Base-by-base conservation (phyloP, 2,797 vertebrate species). In the Rhodeus uyekii region DNA sequence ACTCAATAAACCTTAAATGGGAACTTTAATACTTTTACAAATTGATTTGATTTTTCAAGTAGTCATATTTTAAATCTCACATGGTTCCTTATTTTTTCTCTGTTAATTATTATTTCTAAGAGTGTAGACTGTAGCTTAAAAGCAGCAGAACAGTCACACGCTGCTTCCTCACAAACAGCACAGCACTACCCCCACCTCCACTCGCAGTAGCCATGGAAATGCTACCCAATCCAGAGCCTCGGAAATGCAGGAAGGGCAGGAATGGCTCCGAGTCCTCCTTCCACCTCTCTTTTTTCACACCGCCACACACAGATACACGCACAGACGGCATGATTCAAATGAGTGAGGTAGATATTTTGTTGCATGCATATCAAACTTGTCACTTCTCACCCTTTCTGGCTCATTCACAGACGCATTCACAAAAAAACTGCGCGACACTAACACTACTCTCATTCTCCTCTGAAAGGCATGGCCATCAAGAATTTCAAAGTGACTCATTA, bases 171-270 rank as follows among this genome's bases (percentile, higher is more conserved):
- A n/a, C n/a, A 68, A 87, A 84, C 50, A 10, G 64, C 89, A 77
- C 75, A 75, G 89, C 87, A 88, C 89, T 75, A 87, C 85, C 78
- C 84, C 78, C 78, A 71, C 83, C 85, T 22, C 48, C 81, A 92
- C 88, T 91, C 82, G 65, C 78, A 38, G 93, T 96, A 93, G 90
- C 95, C 95, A 96, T 96, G 92, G 95, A 94, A 96, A 97, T 95
- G 0, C 86, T 86, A 90, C 90, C 95, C 95, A 94, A 94, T 91
- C 89, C 90, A 68, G 91, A 90, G 92, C 86, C 83, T 88, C 84
- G 85, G 24, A 73, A 84, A 87, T 74, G 87, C 3, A 85, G 87
- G 73, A 84, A 88, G 90, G 93, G 92, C 91, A 64, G 93, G 76
- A 81, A 87, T 82, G 60, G 71, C 75, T 84, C 16, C 24, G 42